Evolutionary conservation across 2,113 vertebrate species (phyloP), one percentile per base, ranked within the genome.

Genomic region (Rhadina sibilatrix): DNA sequence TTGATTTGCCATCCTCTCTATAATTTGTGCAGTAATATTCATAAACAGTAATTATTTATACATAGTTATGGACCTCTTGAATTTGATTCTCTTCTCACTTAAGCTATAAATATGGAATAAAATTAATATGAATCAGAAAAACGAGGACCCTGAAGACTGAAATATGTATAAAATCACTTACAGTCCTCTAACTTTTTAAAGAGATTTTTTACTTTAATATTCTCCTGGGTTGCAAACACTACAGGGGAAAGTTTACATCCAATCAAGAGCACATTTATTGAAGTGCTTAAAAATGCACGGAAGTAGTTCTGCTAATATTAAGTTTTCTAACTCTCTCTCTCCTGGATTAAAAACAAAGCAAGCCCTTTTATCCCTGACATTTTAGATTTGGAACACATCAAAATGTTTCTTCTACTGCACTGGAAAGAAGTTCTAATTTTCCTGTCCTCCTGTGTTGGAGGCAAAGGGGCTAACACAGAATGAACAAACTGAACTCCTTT

Each of bases 21-120:
- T 93, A 96, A 96, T 93, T 80, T 2, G 1, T 35, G 61, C 31
- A 47, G 83, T 89, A 93, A 96, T 94, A 95, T 90, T 94, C 90
- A 96, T 97, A 96, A 94, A 93, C 66, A 89, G 81, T 87, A 90
- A 95, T 94, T 96, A 93, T 92, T 94, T 93, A 96, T 96, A 94
- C 68, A 66, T 27, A n/a, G 85, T 74, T 96, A 94, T 57, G 80
- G 85, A 94, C 92, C 85, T 89, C 88, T 93, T 94, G 79, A 97
- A 88, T 96, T 89, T 93, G 64, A 96, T 96, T 96, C 72, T 96
- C 92, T 81, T 96, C 90, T 95, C 96, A 95, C 69, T 95, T 87
- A 92, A 94, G 90, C 68, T 95, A 90, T 96, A 95, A 96, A 96
- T 94, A 96, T 78, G 76, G 88, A 90, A 95, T 93, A 83, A 94